Evolutionary conservation across 2,888 invertebrate species (phyloP).

Genomic region (Tinea pellionella): DNA sequence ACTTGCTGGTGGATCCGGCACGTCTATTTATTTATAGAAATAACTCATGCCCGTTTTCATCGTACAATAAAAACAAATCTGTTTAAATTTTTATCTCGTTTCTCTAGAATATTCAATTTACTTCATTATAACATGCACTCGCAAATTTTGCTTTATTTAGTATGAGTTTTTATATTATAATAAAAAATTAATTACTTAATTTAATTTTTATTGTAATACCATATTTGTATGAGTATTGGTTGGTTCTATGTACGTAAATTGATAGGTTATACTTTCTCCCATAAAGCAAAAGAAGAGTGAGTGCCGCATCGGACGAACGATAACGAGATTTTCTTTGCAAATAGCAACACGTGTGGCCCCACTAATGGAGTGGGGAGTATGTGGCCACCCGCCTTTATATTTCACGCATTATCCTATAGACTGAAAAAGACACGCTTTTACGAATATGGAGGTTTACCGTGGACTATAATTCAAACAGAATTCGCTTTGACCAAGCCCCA

Average conservation of each 20-base stretch:
- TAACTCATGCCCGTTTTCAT: not conserved
- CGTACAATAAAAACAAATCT: too few relatives aligned
- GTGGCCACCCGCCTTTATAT: slow-evolving; percentile 2
- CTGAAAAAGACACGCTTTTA: slow-evolving; percentile 9
- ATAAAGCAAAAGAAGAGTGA: slow-evolving; percentile 27
- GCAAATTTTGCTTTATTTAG: too few relatives aligned
- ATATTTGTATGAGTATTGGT: too few relatives aligned
- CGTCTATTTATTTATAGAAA: not conserved
- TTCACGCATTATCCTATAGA: slow-evolving; percentile 4
- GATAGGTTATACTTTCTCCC: slow-evolving; percentile 31
- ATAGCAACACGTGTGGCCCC: slow-evolving; percentile 38
- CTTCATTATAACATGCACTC: too few relatives aligned
- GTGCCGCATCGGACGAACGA: slow-evolving; percentile 30
- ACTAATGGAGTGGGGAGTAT: slow-evolving; percentile 27
- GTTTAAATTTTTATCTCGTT: too few relatives aligned
- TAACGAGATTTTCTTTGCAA: slow-evolving; percentile 42
- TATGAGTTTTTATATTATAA: too few relatives aligned
- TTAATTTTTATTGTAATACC: too few relatives aligned
- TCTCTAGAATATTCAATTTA: too few relatives aligned
- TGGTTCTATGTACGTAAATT: slow-evolving; percentile 21
- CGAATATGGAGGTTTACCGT: not conserved
- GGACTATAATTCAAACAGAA: not conserved
- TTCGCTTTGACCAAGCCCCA: not conserved
- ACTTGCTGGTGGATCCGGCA: not conserved
- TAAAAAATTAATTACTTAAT: too few relatives aligned